Conservation (phyloP, 2,797 vertebrate species). For the Margarornis squamiger region DNA sequence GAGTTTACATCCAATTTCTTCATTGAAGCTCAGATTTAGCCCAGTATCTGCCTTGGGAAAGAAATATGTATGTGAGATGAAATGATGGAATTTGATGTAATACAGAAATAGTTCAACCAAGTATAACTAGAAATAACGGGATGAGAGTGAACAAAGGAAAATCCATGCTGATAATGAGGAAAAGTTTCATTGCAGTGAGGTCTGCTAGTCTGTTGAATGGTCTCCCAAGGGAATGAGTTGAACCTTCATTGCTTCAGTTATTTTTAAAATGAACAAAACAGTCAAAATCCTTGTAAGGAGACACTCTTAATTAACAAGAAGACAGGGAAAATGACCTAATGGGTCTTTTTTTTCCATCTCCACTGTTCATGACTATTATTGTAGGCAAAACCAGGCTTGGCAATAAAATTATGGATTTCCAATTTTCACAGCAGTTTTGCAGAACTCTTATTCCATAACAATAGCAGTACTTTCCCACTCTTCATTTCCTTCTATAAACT, state of each 20-base stretch:
- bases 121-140: not conserved
- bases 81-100: conserved; percentile 24
- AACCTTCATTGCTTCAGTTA: conserved; percentile 38
- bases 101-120: not conserved
- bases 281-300: conserved; percentile 40
- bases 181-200: conserved; percentile 27
- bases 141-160: conserved; percentile 48
- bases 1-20: conserved; percentile 28
- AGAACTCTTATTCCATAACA: conserved; percentile 2
- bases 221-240: conserved; percentile 8
- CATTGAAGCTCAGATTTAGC: not conserved
- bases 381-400: conserved; percentile 27
- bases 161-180: conserved; percentile 43
- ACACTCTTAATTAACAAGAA: conserved; percentile 52
- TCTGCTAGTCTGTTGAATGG: conserved; percentile 4
- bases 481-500: conserved; percentile 11
- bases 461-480: not conserved
- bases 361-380: conserved; percentile 9
- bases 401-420: conserved; percentile 50
- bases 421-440: conserved; percentile 28
- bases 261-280: conserved; percentile 57
- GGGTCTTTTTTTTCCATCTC: not conserved
- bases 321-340: conserved; percentile 38
- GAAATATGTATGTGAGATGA: not conserved
- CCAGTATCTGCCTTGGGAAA: not conserved